phyloP scores from a whole-genome alignment of 2,888 invertebrate species.

The Xanthostigma xanthostigma region DNA sequence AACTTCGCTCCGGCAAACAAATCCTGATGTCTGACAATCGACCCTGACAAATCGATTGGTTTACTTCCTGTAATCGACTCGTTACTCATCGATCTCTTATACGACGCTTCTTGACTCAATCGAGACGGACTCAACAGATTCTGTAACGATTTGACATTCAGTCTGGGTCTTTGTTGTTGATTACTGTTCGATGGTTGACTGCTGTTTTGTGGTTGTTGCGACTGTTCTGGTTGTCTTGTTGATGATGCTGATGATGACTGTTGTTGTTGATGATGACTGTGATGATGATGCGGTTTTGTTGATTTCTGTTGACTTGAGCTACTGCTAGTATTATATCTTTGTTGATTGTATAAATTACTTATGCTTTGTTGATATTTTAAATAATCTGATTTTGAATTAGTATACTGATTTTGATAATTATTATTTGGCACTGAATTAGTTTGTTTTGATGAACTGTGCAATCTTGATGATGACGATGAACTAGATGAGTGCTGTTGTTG shows the following conservation, averaged over 20 bases:
- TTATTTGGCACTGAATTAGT: constrained; percentile 4
- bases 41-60: constrained; percentile 29
- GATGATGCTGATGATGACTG: constrained; percentile 17
- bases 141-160: constrained; percentile 35
- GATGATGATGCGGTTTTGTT: constrained; percentile 28
- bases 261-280: constrained; percentile 42
- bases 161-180: constrained; percentile 15
- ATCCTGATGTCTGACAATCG: constrained; percentile 12
- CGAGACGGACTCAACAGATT: constrained; percentile 40
- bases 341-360: constrained; percentile 1
- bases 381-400: constrained; percentile 4
- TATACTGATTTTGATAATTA: neutral
- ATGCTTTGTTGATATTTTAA: constrained; percentile 5
- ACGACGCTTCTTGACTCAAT: constrained; percentile 7
- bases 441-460: constrained; percentile 5
- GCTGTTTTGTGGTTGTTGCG: constrained; percentile 11
- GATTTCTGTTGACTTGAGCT: constrained; percentile 10
- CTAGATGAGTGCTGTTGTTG: too few relatives aligned
- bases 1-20: constrained; percentile 15
- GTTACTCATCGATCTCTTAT: constrained; percentile 3
- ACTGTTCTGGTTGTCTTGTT: constrained; percentile 9
- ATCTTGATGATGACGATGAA: too few relatives aligned
- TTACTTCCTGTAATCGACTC: constrained; percentile 8
- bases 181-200: neutral
- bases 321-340: neutral